These are phyloP conservation scores for Labrus mixtus DNA, from an alignment of 2,113 vertebrate species.

Conservation along the genomic window DNA sequence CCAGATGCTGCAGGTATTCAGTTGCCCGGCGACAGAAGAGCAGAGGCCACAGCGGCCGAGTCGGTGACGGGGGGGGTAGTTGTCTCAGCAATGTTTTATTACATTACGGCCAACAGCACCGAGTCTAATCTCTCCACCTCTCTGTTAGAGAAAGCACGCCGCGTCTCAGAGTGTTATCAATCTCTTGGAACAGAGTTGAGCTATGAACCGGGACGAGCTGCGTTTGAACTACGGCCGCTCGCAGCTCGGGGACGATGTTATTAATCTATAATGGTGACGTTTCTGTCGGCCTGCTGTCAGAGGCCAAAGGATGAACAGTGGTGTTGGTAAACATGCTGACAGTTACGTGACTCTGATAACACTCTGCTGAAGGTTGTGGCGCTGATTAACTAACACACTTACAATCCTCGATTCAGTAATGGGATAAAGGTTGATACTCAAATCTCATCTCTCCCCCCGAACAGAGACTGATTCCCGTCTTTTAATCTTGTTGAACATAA, in stretches of 20 bases:
- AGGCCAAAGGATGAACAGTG: conserved; percentile 41
- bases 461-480: conserved; percentile 4
- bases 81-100: conserved; percentile 69
- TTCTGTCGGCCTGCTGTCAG: conserved; percentile 37
- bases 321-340: conserved; percentile 59
- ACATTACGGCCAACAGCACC: conserved; percentile 57
- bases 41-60: conserved; percentile 28
- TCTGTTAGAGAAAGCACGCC: conserved; percentile 23
- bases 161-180: conserved; percentile 45
- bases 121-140: conserved; percentile 36
- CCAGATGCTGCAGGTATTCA: conserved; percentile 77
- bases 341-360: conserved; percentile 14
- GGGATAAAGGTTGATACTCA: conserved; percentile 56
- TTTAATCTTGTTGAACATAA: conserved; percentile 27
- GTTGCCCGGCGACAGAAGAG: conserved; percentile 79
- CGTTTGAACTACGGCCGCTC: conserved; percentile 16
- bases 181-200: conserved; percentile 21
- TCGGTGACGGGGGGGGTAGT: not conserved
- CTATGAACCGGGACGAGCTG: conserved; percentile 17
- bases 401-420: conserved; percentile 61
- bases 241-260: conserved; percentile 24
- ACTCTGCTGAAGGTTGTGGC: not conserved
- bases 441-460: conserved; percentile 35
- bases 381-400: conserved; percentile 20
- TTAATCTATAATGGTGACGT: conserved; percentile 52